Percentiles rank a stretch among this genome's conserved stretches.
Conservation (phyloP, 2,113 vertebrate species). For the Tragelaphus imberbis region DNA sequence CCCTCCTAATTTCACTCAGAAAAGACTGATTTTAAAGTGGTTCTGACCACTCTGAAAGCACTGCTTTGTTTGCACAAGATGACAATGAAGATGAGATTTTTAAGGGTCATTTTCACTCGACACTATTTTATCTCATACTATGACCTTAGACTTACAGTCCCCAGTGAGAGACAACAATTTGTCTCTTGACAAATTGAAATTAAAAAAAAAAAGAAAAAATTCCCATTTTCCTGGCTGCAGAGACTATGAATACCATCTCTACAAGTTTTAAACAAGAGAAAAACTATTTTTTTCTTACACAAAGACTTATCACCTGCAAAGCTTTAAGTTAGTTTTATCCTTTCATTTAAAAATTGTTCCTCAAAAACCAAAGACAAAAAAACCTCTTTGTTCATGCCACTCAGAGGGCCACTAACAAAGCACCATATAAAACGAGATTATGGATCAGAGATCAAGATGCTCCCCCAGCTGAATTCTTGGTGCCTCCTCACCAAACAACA, state of each 20-base stretch:
- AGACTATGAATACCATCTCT: not conserved
- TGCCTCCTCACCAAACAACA: not conserved
- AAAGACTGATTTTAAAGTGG: not conserved
- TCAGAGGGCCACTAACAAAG: not conserved
- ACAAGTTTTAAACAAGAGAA: not conserved
- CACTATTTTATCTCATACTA: not conserved
- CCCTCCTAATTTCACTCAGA: not conserved
- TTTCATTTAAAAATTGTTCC: conserved; percentile 16
- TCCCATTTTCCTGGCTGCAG: not conserved
- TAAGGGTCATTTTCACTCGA: not conserved
- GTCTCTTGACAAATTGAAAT: not conserved
- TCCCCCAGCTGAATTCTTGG: not conserved
- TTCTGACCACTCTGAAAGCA: not conserved
- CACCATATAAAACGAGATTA: not conserved
- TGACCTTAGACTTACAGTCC: not conserved
- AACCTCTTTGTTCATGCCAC: not conserved
- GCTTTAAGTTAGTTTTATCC: not conserved
- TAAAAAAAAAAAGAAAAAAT: not conserved
- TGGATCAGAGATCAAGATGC: not conserved
- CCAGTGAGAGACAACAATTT: not conserved
- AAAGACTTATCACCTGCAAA: not conserved
- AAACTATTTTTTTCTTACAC: not conserved
- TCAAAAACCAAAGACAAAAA: conserved; percentile 10
- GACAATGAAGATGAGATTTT: not conserved
- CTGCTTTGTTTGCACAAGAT: not conserved